Evolutionary conservation across 2,113 vertebrate species (phyloP).

Genomic region (Tautogolabrus adspersus): DNA sequence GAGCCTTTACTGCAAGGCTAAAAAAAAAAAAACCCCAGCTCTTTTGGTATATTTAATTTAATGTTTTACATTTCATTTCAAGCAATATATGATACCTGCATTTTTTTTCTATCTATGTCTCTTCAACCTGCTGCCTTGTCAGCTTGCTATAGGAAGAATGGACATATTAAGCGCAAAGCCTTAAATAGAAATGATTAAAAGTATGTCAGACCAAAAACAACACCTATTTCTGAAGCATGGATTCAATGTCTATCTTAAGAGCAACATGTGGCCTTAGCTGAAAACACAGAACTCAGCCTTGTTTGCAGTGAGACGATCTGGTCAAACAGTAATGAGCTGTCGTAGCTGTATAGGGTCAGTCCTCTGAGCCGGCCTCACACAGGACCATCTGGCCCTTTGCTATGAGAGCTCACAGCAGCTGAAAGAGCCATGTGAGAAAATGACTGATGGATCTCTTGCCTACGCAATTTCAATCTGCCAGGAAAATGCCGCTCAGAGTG

Average conservation of each 20-base stretch:
- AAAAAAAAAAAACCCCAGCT: no score
- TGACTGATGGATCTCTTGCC: conserved; percentile 64
- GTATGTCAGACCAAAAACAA: neutral
- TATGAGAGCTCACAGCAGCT: conserved; percentile 52
- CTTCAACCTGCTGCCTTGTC: neutral
- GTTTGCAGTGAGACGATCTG: conserved; percentile 51
- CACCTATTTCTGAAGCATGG: neutral
- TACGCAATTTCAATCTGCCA: conserved; percentile 42
- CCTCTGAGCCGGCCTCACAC: conserved; percentile 27
- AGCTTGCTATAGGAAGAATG: no score
- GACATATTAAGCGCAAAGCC: neutral
- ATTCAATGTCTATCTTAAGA: conserved; percentile 1
- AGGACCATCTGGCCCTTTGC: conserved; percentile 59
- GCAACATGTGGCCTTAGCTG: conserved; percentile 29
- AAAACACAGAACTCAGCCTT: conserved; percentile 9
- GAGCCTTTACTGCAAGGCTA: no score
- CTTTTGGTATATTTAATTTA: no score
- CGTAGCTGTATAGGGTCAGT: conserved; percentile 30
- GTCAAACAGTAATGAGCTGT: conserved; percentile 61
- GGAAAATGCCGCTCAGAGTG: conserved; percentile 58
- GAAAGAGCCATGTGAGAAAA: conserved; percentile 54
- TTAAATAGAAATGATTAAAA: neutral
- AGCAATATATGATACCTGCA: no score
- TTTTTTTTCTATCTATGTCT: neutral
- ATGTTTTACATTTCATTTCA: no score